Evolutionary conservation across 2,888 invertebrate species (phyloP).

Genomic region (Torymus tubicola): DNA sequence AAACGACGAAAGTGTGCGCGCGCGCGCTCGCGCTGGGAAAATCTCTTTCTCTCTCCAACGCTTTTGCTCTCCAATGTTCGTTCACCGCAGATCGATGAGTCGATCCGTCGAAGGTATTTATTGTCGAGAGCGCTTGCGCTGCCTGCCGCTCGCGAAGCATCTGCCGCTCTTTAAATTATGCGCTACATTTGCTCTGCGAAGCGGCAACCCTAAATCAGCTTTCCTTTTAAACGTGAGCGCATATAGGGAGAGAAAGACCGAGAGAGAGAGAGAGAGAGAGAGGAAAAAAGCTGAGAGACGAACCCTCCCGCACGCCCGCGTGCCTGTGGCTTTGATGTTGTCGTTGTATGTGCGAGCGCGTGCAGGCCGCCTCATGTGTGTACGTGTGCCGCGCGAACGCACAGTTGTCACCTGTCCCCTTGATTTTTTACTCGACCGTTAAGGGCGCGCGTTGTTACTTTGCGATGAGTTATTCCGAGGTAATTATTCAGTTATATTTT

Average conservation of each 20-base stretch:
- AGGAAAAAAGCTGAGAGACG: not conserved
- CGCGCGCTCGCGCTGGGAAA: too few relatives aligned
- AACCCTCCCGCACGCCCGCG: not conserved
- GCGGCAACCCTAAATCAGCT: slow-evolving; percentile 64
- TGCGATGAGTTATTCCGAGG: too few relatives aligned
- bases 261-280: slow-evolving; percentile 42
- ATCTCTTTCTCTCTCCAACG: too few relatives aligned
- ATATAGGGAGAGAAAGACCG: slow-evolving; percentile 38
- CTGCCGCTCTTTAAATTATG: slow-evolving; percentile 73
- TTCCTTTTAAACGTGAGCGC: slow-evolving; percentile 58
- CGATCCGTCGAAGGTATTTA: slow-evolving; percentile 56
- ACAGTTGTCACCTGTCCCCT: too few relatives aligned
- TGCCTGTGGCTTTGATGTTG: not conserved
- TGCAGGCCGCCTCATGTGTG: too few relatives aligned
- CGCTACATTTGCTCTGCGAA: slow-evolving; percentile 71
- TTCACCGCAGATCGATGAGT: slow-evolving; percentile 53
- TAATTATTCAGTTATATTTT: too few relatives aligned
- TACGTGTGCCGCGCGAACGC: too few relatives aligned
- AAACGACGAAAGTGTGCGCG: slow-evolving; percentile 29
- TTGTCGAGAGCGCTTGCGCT: slow-evolving; percentile 34
- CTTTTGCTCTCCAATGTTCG: too few relatives aligned
- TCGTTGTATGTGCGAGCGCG: too few relatives aligned
- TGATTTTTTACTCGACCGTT: too few relatives aligned
- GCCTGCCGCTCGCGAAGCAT: slow-evolving; percentile 58
- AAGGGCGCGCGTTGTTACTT: too few relatives aligned